Base-by-base conservation (phyloP, 2,113 vertebrate genomes). In the Agapornis roseicollis region DNA sequence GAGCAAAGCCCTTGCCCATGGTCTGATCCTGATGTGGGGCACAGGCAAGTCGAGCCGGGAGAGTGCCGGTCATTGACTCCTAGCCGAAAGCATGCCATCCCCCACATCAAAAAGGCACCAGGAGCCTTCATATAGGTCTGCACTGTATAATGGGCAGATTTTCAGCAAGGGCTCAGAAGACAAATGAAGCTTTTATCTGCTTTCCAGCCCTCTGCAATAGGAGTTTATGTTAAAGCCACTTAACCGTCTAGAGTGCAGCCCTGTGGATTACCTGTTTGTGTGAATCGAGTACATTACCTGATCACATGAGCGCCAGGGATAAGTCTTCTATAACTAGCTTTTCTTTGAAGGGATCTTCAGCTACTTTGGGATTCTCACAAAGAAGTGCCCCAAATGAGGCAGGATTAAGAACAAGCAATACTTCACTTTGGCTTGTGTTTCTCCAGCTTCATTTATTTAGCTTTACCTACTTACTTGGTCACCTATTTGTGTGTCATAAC, bases 171-270 rank as follows among this genome's bases (percentile, higher is more conserved):
- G 69, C 64, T 88, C 89, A 24, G 73, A 98, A 98, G 97, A 98
- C 83, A 97, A 98, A 98, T 98, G 97, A 93, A 80, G 94, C 96
- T 98, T 98, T 98, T 98, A 98, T 97, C 97, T 97, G 58, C 94
- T 88, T 94, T 83, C 84, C 80, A 93, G 68, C 49, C 42, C 76
- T 56, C 92, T 86, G 93, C 90, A 91, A 82, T 80, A 64, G 80
- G 84, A 98, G 97, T 98, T 98, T 98, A 98, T 1, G 83, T 98
- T 98, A 98, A 96, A 97, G 96, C 94, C 97, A 98, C 98, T 98
- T 98, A 98, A 90, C 96, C 16, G 69, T 89, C 95, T 96, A 82
- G 96, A 97, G 94, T 70, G 78, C 28, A 58, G 94, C 80, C 80
- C 80, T 70, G 83, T 70, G 94, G 97, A 97, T 98, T 98, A 98